Base-by-base conservation (phyloP, 1,140 invertebrate genomes). In the Theocolax elegans region DNA sequence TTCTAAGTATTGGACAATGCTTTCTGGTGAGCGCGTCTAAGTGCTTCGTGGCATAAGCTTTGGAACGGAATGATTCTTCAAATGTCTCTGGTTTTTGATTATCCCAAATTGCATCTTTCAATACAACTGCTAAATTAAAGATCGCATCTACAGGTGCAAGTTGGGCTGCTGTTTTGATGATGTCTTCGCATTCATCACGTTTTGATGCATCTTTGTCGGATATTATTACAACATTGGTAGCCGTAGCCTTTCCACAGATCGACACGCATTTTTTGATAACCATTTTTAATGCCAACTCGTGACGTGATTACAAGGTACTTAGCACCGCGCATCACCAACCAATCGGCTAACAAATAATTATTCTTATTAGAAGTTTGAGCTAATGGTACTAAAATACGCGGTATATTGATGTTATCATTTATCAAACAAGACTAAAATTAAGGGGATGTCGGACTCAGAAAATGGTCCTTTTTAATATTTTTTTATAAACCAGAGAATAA, bases 71-170 rank as follows among this genome's bases (percentile, higher is more conserved):
- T 2, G 84, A 87, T 23, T 80, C 80, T 38, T 79, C 74, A 54
- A 89, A 90, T 1, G 72, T 75, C 65, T 87, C 82, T 19, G 72
- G 74, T 1, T 85, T 89, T 78, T 89, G 88, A 71, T 89, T 89
- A 54, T 86, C 81, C 62, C 86, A 85, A 0, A 89, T 1, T 3
- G 74, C 77, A 48, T 90, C 89, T 62, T 83, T 85, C 3, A 90
- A 75, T 25, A 91, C 89, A 67, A 90, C 90, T 8, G 93, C 93
- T 17, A 95, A 82, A 80, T 95, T 93, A 79, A 94, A 95, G 29
- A 95, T 90, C n/a, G 87, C 92, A 48, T 90, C 92, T 48, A 95
- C 86, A 10, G 90, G 90, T 1, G 88, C 92, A 1, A 91, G 74
- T 67, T 85, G 77, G 1, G 75, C 77, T 1, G 91, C 89, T 35